Conservation (phyloP, 1,140 invertebrate species). For the Drepana arcuata region DNA sequence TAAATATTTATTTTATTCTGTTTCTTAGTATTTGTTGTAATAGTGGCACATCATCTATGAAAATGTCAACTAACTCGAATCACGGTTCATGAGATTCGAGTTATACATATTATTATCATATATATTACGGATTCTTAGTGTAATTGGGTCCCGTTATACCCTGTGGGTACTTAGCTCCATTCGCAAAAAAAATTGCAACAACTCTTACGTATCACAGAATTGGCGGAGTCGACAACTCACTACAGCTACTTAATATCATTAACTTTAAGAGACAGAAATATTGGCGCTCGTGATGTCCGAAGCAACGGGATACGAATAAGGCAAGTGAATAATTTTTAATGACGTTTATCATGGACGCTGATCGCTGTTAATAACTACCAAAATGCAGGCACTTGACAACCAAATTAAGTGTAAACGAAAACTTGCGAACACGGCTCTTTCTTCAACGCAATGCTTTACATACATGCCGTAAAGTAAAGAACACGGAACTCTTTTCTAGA, state of each 20-base stretch:
- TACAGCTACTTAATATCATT: not conserved
- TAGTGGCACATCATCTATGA: no score
- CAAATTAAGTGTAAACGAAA: conserved; percentile 32
- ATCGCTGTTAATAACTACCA: conserved; percentile 37
- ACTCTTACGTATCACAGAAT: not conserved
- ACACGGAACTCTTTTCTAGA: not conserved
- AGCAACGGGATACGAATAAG: conserved; percentile 1
- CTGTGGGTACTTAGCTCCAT: no score
- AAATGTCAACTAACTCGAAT: no score
- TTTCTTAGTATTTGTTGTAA: no score
- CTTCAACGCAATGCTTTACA: conserved; percentile 24
- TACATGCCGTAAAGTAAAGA: not conserved
- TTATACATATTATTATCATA: no score
- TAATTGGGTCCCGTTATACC: no score
- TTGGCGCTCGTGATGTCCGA: no score
- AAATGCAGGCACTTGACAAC: conserved; percentile 34
- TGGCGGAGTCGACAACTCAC: not conserved
- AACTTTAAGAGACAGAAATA: not conserved
- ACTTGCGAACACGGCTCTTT: conserved; percentile 21
- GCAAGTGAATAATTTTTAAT: conserved; percentile 10
- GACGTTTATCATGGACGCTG: conserved; percentile 13
- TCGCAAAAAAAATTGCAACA: not conserved
- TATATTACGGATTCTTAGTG: no score
- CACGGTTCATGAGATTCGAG: no score
- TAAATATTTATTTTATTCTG: no score